Evolutionary conservation across 2,888 invertebrate genomes (phyloP).

Genomic region (Pheosia gnoma): DNA sequence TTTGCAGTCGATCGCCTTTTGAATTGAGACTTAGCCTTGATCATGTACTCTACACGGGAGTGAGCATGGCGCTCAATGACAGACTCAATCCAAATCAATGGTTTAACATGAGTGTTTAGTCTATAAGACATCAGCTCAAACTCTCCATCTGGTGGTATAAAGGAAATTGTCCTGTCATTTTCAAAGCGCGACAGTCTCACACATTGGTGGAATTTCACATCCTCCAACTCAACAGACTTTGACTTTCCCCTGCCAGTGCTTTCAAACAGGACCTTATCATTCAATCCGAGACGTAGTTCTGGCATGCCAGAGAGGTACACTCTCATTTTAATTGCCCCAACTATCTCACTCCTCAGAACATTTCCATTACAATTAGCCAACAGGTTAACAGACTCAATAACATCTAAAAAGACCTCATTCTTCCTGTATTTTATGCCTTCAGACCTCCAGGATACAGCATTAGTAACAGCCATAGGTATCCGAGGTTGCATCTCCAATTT

Average conservation of each 20-base stretch:
- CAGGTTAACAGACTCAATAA: constrained; percentile 98
- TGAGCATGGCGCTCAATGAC: constrained; percentile 99
- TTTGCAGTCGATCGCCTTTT: constrained; percentile 99
- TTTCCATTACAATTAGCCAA: constrained; percentile 98
- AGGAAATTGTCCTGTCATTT: constrained; percentile 98
- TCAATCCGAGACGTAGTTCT: constrained; percentile 96
- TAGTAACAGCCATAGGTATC: constrained; percentile 99
- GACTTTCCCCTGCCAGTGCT: constrained; percentile 98
- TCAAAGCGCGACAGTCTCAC: constrained; percentile 98
- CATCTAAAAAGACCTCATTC: constrained; percentile 99
- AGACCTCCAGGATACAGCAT: constrained; percentile 99
- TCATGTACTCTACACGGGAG: constrained; percentile 99
- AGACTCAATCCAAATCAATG: constrained; percentile 99
- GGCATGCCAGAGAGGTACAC: constrained; percentile 99
- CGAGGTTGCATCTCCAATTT: constrained; percentile 98
- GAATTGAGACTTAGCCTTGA: constrained; percentile 99
- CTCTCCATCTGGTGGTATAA: constrained; percentile 99
- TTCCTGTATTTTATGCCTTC: constrained; percentile 99
- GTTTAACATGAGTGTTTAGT: constrained; percentile 98
- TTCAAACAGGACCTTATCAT: constrained; percentile 99
- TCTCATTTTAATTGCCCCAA: constrained; percentile 99
- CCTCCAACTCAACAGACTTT: constrained; percentile 98
- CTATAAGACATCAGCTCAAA: constrained; percentile 99
- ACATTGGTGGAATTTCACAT: constrained; percentile 99
- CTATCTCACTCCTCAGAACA: constrained; percentile 98